Conservation (phyloP, 2,797 vertebrate species). For the Xerus rutilus region DNA sequence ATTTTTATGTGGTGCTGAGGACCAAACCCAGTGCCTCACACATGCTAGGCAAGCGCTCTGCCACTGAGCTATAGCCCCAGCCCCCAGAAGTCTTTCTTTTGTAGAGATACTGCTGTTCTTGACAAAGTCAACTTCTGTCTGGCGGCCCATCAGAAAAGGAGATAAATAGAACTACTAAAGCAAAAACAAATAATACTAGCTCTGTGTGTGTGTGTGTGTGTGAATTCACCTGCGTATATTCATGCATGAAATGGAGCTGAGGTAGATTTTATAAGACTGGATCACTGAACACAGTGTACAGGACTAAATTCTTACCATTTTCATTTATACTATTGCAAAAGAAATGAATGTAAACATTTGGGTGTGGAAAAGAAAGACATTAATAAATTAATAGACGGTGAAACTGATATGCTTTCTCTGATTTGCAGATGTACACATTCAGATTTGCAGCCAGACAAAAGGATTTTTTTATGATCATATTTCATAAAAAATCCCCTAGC, state of each 20-base stretch:
- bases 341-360: slow-evolving; percentile 35
- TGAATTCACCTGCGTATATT: not conserved
- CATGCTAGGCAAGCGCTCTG: too few relatives aligned
- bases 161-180: slow-evolving; percentile 7
- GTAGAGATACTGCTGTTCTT: not conserved
- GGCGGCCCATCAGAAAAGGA: not conserved
- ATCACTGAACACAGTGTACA: not conserved
- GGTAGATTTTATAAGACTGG: not conserved
- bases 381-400: slow-evolving; percentile 44
- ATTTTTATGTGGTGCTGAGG: too few relatives aligned
- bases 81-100: not conserved
- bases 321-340: not conserved
- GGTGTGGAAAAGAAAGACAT: not conserved
- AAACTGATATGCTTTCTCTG: not conserved
- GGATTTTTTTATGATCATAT: slow-evolving; percentile 63
- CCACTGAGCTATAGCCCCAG: too few relatives aligned
- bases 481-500: slow-evolving; percentile 67
- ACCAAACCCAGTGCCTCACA: too few relatives aligned
- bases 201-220: not conserved
- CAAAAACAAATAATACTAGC: not conserved
- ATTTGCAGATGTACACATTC: slow-evolving; percentile 30
- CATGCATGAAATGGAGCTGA: not conserved
- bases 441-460: slow-evolving; percentile 66
- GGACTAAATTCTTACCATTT: slow-evolving; percentile 23
- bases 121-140: slow-evolving; percentile 42